Conservation (phyloP, 2,888 invertebrate genomes). For the Vesta saturnalis region DNA sequence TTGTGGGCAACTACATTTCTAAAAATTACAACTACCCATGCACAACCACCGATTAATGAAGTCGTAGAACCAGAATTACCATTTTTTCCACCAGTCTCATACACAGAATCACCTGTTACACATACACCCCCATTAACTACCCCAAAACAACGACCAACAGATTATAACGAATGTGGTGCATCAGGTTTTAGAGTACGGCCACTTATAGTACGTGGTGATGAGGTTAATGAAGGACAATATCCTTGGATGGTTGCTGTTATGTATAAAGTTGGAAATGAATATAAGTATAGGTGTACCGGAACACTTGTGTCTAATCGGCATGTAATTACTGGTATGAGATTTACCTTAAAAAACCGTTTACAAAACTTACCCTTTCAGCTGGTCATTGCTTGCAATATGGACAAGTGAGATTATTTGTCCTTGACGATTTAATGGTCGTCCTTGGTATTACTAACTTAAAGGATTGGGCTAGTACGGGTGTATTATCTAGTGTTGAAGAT, state of each 20-base stretch:
- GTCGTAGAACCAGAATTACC: not conserved
- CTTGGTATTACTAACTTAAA: slow-evolving; percentile 52
- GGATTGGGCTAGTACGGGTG: slow-evolving; percentile 48
- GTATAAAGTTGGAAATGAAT: slow-evolving; percentile 7
- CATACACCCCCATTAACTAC: not conserved
- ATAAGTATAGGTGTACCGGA: slow-evolving; percentile 29
- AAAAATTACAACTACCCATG: not conserved
- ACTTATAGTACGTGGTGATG: slow-evolving; percentile 17
- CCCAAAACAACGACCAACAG: not conserved
- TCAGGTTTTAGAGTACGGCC: not conserved
- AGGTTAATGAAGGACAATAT: slow-evolving; percentile 20
- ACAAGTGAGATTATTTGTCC: slow-evolving; percentile 45
- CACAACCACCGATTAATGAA: not conserved
- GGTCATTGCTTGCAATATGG: slow-evolving; percentile 55
- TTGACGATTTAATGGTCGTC: slow-evolving; percentile 52
- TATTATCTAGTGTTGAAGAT: slow-evolving; percentile 59
- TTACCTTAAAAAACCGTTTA: not conserved
- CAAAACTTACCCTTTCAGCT: slow-evolving; percentile 43
- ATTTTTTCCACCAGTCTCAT: not conserved
- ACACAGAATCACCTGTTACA: not conserved
- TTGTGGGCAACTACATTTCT: slow-evolving; percentile 28
- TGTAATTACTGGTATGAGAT: slow-evolving; percentile 29
- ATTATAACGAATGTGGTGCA: slow-evolving; percentile 15
- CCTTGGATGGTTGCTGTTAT: slow-evolving; percentile 34
- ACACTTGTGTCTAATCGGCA: slow-evolving; percentile 24